Base-by-base conservation (phyloP, 92 coral and sea anemone species). In the Siderastrea radians region DNA sequence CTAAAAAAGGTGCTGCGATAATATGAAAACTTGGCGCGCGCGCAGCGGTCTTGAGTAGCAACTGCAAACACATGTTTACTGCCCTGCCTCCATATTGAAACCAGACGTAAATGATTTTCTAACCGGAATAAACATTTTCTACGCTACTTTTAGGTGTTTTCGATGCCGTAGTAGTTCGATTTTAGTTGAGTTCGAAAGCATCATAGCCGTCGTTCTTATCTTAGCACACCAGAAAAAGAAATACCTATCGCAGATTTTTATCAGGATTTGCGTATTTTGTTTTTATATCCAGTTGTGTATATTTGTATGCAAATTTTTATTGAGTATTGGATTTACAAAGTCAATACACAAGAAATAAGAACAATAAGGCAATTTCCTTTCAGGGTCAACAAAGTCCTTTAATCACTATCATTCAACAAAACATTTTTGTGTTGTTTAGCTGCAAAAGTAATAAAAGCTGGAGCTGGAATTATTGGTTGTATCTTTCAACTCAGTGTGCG, bases 371-470 rank as follows among this genome's bases (percentile, higher is more conserved):
- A 80, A 38, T 68, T 80, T 51, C 17, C 72, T 53, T 80, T 68
- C 12, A 59, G 64, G 51, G 62, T 80, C 68, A 80, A 80, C 84
- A 66, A 63, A 79, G 59, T 49, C 43, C 58, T 14, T 8, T 8
- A 10, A n/a, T 79, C 55, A 15, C 51, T 10, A 19, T 14, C 50
- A 50, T 1, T 26, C 38, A 26, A 26, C 9, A 44, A 45, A 59
- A 59, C 66, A 77, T 77, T 54, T 14, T 52, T 77, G 53, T 44
- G 81, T 77, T 46, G 81, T 59, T 74, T 57, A 77, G 68, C 12
- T 57, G 44, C 17, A 16, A 57, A 77, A 2, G 38, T 16, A 77
- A 47, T 11, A 77, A 58, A 50, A 3, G 44, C 38, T 14, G 47
- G 11, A 45, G 19, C 53, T 1, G 13, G 15, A 7, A 14, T 8